phyloP scores from a whole-genome alignment of 2,113 vertebrate species.

The Eulacestoma nigropectus region DNA sequence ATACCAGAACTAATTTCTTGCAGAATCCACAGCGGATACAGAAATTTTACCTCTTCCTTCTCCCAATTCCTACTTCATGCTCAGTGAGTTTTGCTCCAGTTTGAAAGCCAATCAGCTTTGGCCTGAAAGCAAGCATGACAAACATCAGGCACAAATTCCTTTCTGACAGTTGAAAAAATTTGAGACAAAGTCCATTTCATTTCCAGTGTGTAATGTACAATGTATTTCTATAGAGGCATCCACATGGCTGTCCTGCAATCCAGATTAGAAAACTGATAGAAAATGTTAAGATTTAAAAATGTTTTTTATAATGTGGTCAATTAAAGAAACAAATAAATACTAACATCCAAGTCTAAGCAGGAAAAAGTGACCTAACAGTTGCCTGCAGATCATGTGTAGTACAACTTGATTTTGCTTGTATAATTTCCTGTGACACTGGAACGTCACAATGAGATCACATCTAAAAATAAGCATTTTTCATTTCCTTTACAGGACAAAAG shows the following conservation, averaged over 20 bases:
- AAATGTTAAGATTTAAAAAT: not conserved
- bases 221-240: not conserved
- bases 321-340: not conserved
- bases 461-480: constrained; percentile 37
- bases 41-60: not conserved
- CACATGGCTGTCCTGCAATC: not conserved
- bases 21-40: not conserved
- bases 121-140: not conserved
- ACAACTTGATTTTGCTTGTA: constrained; percentile 19
- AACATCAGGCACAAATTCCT: constrained; percentile 22
- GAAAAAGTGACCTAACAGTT: constrained; percentile 8
- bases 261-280: not conserved
- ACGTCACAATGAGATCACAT: constrained; percentile 30
- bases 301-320: not conserved
- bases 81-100: not conserved
- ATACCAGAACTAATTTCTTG: not conserved
- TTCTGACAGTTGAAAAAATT: not conserved
- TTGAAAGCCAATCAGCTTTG: not conserved
- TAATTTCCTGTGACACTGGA: constrained; percentile 34
- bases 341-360: not conserved
- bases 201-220: not conserved
- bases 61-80: not conserved
- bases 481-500: constrained; percentile 21
- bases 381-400: not conserved
- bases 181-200: not conserved